Evolutionary conservation across 2,797 vertebrate species (phyloP), one percentile per base, ranked within the genome.

Genomic region (Tokudaia muenninki): DNA sequence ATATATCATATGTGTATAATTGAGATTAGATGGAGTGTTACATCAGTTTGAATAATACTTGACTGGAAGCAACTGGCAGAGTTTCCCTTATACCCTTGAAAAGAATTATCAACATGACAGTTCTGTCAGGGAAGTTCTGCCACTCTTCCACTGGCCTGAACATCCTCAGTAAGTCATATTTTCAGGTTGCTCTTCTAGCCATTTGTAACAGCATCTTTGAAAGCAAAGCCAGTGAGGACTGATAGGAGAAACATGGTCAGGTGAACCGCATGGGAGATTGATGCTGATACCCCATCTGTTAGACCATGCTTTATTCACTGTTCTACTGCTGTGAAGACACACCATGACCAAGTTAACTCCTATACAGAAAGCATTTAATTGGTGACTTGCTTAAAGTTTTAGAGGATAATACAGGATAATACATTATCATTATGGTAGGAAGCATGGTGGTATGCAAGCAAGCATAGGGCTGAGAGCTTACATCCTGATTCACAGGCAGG

Each of bases 231-330:
- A 80, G 83, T 10, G 26, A 59, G 26, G 13, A 34, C 24, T 34
- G 10, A 50, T 21, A 24, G 26, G 1, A 81, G 75, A 81, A 92
- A 74, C 8, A 11, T 22, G 34, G 29, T 41, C 57, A 77, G 57
- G 26, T 17, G 6, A 47, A 9, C 0, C 0, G 5, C 6, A 41
- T 13, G 16, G 12, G 41, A 9, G 47, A 63, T 34, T 37, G n/a
- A 6, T 50, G 67, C 34, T 17, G 29, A 16, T 31, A 24, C 44
- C 19, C 34, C 21, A 70, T 34, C 19, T 52, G 31, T 47, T 34
- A 86, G 19, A 52, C 4, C 26, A 3, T 17, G 24, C 24, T 37
- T 2, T 41, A 16, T 4, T 29, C 29, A 41, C n/a, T 61, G 1
- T 29, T 61, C 14, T 83, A 61, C 37, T 41, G 0, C 57, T 61